Percentiles rank a stretch among this genome's conserved stretches.
Evolutionary conservation across 2,797 vertebrate genomes (phyloP).

Genomic region (Hemitrygon akajei): DNA sequence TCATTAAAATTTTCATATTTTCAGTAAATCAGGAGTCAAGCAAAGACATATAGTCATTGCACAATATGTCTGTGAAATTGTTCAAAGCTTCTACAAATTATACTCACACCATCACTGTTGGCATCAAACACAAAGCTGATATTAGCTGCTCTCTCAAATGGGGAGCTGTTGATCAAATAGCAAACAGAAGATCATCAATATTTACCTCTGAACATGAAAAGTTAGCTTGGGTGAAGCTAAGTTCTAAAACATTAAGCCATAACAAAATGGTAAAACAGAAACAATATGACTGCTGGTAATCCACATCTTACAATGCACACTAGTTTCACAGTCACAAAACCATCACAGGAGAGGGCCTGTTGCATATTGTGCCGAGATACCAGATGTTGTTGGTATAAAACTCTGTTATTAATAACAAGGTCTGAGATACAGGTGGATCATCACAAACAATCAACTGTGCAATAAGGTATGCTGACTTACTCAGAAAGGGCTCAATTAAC

Average conservation of each 20-base stretch:
- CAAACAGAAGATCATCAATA: not conserved
- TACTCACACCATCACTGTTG: constrained; percentile 56
- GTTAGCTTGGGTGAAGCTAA: constrained; percentile 21
- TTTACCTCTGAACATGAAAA: constrained; percentile 3
- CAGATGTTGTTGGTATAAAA: not conserved
- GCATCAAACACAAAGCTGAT: constrained; percentile 58
- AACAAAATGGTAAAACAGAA: not conserved
- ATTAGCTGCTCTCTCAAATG: constrained; percentile 58
- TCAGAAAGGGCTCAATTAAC: too few relatives aligned
- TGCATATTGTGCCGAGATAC: not conserved
- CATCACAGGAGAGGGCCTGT: not conserved
- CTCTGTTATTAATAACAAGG: too few relatives aligned
- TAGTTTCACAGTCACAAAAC: not conserved
- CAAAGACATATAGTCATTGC: too few relatives aligned
- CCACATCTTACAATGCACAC: not conserved
- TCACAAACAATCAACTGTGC: too few relatives aligned
- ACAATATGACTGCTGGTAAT: not conserved
- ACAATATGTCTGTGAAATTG: not conserved
- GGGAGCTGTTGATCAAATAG: constrained; percentile 46
- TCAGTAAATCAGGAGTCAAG: too few relatives aligned
- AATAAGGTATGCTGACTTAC: too few relatives aligned
- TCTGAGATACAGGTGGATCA: too few relatives aligned
- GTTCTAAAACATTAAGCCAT: not conserved
- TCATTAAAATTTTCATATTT: too few relatives aligned
- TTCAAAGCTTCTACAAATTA: not conserved